Base-by-base conservation (phyloP, 1,140 invertebrate genomes). In the Sitophilus oryzae region DNA sequence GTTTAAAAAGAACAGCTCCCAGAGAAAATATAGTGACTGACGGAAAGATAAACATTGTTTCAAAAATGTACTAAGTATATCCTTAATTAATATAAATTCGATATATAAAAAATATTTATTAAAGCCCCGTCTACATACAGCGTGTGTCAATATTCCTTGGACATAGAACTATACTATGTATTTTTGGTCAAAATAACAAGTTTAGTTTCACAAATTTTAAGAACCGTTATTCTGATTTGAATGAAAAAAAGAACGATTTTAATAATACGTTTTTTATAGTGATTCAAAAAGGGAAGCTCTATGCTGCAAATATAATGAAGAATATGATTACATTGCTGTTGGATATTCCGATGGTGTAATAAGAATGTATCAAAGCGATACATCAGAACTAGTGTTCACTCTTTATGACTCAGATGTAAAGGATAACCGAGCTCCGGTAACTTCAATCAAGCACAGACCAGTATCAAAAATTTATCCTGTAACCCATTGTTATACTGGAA, bases 231-330 rank as follows among this genome's bases (percentile, higher is more conserved):
- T n/a, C n/a, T n/a, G n/a, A n/a, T n/a, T n/a, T n/a, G n/a, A n/a
- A n/a, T 43, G 20, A 20, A 5, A 43, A 43, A 23, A 18, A 6
- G n/a, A 43, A 4, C 18, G 15, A 23, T 18, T 18, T 18, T 19
- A 19, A 37, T 37, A 14, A 4, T 6, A 4, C 4, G 4, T 6
- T 37, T 37, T 37, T 37, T 10, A 42, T 42, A 42, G 6, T 25
- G 44, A 30, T 46, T 35, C 22, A 38, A 73, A 70, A 52, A 75
- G 75, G 41, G 76, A 80, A 37, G 71, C 78, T 49, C 70, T 79
- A 58, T 80, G 78, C 59, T 69, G 77, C 49, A 77, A 80, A 70
- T 82, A 81, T 61, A 80, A 77, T 14, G 79, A 82, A 67, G 73
- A 76, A 47, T 72, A 66, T 41, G 77, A 77, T 45, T 73, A 75